Base-by-base conservation (phyloP, 2,113 vertebrate genomes). In the Syrrhaptes paradoxus region DNA sequence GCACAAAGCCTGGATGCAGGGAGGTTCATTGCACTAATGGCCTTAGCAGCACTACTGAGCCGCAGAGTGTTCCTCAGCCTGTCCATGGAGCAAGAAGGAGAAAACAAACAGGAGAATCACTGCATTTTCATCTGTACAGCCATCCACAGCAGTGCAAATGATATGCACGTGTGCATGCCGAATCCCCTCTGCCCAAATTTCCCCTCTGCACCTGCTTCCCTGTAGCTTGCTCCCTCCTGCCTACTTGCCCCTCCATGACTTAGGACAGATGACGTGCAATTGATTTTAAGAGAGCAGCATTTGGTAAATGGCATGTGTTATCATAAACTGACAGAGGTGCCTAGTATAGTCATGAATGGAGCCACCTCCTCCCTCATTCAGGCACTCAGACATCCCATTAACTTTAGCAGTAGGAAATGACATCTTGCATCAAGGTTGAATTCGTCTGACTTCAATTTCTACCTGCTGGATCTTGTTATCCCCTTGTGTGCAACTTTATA, bases 41-140 rank as follows among this genome's bases (percentile, higher is more conserved):
- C 26, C 20, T 86, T 3, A 36, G 22, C 12, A 81, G 45, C 46
- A 20, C 54, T 65, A 12, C 18, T 29, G 17, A 46, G 24, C 17
- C 31, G 7, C 46, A 18, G 6, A 32, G 18, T 0, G 0, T 10
- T 76, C 22, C 13, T 25, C 45, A 62, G 15, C 6, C 28, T 54
- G 22, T 19, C 68, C 7, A 2, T 4, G 24, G 34, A 66, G 46
- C 58, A 57, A 55, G 34, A 72, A 54, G 29, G 46, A 79, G 54
- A 59, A 13, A 85, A 13, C 12, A 17, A 29, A 29, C 24, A n/a
- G 16, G 55, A n/a, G 29, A 71, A 75, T 24, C 9, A 5, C 7
- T 16, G 0, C 17, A 9, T 70, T 90, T 81, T 32, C 34, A 13
- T 7, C 29, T 5, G 6, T 11, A 10, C 25, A 73, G 49, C 21